Evolutionary conservation across 1,140 invertebrate genomes (phyloP).

Genomic region (Drosophila persimilis): DNA sequence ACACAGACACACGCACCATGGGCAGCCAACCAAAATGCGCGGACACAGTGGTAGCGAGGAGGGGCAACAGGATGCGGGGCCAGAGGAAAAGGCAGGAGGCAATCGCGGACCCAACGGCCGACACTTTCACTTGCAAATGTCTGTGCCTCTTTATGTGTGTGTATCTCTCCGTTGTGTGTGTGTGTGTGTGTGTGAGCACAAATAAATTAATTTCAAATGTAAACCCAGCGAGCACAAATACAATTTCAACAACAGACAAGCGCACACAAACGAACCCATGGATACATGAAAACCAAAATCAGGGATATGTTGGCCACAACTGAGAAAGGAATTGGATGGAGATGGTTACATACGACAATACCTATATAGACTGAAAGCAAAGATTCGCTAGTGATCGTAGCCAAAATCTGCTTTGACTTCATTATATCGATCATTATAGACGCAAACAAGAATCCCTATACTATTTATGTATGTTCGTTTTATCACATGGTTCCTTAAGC

Average conservation of each 20-base stretch:
- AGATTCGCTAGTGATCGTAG: too few species aligned
- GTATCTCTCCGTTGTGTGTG: neutral
- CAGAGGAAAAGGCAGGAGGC: neutral
- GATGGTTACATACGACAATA: too few species aligned
- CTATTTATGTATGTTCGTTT: too few species aligned
- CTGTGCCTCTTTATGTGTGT: neutral
- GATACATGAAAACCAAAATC: slow-evolving; percentile 1
- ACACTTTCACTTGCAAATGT: slow-evolving; percentile 69
- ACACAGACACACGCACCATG: slow-evolving; percentile 49
- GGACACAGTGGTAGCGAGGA: slow-evolving; percentile 44
- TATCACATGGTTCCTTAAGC: too few species aligned
- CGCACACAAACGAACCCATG: slow-evolving; percentile 8
- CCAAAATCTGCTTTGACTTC: too few species aligned
- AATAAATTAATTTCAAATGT: slow-evolving; percentile 79
- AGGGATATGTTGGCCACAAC: too few species aligned
- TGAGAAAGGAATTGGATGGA: too few species aligned
- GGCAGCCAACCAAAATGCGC: slow-evolving; percentile 77
- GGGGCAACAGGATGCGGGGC: neutral
- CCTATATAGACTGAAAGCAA: too few species aligned
- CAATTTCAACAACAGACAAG: slow-evolving; percentile 58
- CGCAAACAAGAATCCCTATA: too few species aligned
- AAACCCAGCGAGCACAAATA: slow-evolving; percentile 63
- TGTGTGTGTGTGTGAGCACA: slow-evolving; percentile 34
- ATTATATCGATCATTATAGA: too few species aligned
- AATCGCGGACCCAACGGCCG: slow-evolving; percentile 49